phyloP scores from a whole-genome alignment of 2,113 vertebrate genomes.

The Pandion haliaetus region DNA sequence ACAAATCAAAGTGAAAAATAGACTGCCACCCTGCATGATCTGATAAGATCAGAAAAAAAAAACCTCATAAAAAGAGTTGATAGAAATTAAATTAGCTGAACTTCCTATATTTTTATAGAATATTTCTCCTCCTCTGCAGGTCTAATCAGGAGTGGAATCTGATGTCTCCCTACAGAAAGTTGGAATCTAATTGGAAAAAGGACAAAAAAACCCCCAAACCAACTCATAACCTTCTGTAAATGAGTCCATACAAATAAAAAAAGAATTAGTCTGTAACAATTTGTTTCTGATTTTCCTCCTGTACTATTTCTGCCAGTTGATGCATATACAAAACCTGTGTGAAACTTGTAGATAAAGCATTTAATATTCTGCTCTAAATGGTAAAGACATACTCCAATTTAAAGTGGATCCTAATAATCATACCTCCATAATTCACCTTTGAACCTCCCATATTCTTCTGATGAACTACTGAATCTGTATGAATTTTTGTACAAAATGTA shows the following conservation, averaged over 20 bases:
- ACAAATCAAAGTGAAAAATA: conserved; percentile 58
- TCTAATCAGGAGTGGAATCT: conserved; percentile 27
- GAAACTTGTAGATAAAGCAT: background rate
- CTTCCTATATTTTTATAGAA: conserved; percentile 43
- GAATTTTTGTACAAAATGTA: background rate
- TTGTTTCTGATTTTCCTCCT: background rate
- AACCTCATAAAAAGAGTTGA: background rate
- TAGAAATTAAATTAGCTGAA: conserved; percentile 42
- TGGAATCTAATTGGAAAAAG: conserved; percentile 5
- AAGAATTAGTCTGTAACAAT: conserved; percentile 30
- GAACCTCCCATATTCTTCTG: background rate
- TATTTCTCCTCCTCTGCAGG: background rate
- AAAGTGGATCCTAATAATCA: background rate
- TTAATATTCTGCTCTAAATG: background rate
- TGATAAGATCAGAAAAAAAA: conserved; percentile 32
- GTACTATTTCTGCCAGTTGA: background rate
- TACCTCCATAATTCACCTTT: background rate
- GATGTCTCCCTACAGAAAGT: background rate
- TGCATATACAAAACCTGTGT: background rate
- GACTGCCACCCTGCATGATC: background rate
- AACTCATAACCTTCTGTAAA: background rate
- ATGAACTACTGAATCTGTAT: background rate
- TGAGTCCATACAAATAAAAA: conserved; percentile 29
- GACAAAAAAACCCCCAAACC: background rate
- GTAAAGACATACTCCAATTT: background rate